Evolutionary conservation across 2,888 invertebrate species (phyloP), one percentile per base, ranked within the genome.

Genomic region (Temnothorax rugatulus): DNA sequence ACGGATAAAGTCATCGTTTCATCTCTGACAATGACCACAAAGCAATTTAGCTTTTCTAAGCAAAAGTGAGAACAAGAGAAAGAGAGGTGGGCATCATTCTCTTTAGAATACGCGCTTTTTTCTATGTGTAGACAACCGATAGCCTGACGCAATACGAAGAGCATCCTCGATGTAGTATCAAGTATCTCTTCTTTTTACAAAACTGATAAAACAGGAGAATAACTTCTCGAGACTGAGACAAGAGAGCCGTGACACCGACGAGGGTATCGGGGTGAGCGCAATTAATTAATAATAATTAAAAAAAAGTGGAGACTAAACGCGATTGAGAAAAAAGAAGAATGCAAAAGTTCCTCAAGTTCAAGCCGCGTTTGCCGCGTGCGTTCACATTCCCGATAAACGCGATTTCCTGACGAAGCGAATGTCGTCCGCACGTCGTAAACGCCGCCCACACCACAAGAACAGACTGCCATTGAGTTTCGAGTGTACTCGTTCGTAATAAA

Each of bases 381-480:
- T 13, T 74, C 69, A 84, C 71, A 83, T 87, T 85, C 57, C 15
- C 38, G 44, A 57, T 13, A 77, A n/a, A 61, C 25, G 66, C 66
- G 29, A 57, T 57, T 71, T 79, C 57, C 18, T 41, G 74, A 63
- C 15, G 63, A 44, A 52, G 74, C 52, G 76, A 69, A 87, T 61
- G 71, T 52, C 21, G 61, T 38, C 34, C 63, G 83, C 86, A 86
- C 82, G 47, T 41, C 18, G 85, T 73, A 81, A 90, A 90, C 76
- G 87, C 83, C 73, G 90, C 89, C 84, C 84, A 85, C 68, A 87
- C 86, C 88, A 88, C 84, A 89, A 91, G 87, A 90, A 90, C 91
- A 92, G 92, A 92, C 92, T 93, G 92, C 92, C 91, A 91, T 91
- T 90, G 87, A 90, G 85, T 89, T 83, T 71, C 50, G 85, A 87